phyloP scores from a whole-genome alignment of 2,113 vertebrate species.

The Charadrius vociferus region DNA sequence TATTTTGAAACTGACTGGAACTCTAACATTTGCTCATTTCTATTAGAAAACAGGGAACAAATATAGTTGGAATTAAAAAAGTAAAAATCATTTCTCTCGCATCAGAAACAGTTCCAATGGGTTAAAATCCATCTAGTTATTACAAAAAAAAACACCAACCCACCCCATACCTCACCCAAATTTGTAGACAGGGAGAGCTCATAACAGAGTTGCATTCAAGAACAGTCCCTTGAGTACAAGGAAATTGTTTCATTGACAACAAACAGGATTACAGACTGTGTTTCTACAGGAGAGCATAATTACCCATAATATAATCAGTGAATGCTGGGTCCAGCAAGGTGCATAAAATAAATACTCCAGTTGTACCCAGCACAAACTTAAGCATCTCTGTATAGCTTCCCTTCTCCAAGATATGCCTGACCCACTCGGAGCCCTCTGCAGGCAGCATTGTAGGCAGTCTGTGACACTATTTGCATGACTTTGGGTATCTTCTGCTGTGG shows the following conservation, averaged over 20 bases:
- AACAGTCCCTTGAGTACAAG: not conserved
- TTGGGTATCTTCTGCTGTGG: not conserved
- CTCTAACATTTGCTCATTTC: not conserved
- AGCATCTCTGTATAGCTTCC: accelerated
- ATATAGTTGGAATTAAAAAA: not conserved
- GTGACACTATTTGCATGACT: not conserved
- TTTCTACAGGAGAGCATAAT: not conserved
- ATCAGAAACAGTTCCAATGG: not conserved
- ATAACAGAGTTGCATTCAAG: not conserved
- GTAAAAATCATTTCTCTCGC: not conserved
- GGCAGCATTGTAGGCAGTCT: not conserved
- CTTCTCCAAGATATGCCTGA: not conserved
- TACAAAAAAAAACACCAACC: not conserved
- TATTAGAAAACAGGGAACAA: not conserved
- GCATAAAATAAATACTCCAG: not conserved
- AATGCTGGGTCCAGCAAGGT: not conserved
- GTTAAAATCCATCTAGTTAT: not conserved
- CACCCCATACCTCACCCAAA: not conserved
- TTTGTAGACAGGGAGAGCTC: not conserved
- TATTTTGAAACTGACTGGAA: not conserved
- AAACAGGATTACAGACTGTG: not conserved
- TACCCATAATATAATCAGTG: not conserved
- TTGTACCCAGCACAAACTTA: not conserved
- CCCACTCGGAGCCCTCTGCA: too few relatives aligned
- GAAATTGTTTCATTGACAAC: not conserved